Evolutionary conservation across 2,113 vertebrate genomes (phyloP).

Genomic region (cattle (Bos taurus)): DNA sequence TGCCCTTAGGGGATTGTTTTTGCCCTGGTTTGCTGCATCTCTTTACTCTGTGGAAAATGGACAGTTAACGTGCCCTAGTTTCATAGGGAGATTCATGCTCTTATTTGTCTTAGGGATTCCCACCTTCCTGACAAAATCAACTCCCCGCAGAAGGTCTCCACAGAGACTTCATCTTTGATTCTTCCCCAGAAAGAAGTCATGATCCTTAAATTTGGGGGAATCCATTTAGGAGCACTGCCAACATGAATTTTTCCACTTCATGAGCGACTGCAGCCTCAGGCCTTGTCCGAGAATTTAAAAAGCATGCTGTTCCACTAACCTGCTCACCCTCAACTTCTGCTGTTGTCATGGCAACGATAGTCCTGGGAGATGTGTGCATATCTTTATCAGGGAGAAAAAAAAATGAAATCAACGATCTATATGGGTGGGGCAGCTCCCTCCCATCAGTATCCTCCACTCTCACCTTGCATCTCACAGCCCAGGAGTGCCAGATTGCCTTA

Average conservation of each 20-base stretch:
- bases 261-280: background rate
- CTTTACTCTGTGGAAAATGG: background rate
- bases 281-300: constrained; percentile 45
- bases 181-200: background rate
- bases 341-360: constrained; percentile 52
- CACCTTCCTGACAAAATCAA: constrained; percentile 10
- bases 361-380: constrained; percentile 21
- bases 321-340: constrained; percentile 42
- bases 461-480: background rate
- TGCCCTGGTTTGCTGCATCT: constrained; percentile 37
- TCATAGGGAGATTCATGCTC: background rate
- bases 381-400: constrained; percentile 32
- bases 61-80: constrained; percentile 22
- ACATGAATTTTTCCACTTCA: constrained; percentile 26
- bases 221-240: constrained; percentile 29
- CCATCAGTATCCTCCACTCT: background rate
- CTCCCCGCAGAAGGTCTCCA: background rate
- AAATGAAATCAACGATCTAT: background rate
- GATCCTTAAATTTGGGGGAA: background rate
- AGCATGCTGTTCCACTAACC: constrained; percentile 10
- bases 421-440: background rate
- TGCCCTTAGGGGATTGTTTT: constrained; percentile 20
- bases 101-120: constrained; percentile 31
- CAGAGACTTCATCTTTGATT: constrained; percentile 1
- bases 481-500: background rate